Base-by-base conservation (phyloP, 2,797 vertebrate genomes). In the Squalus acanthias region DNA sequence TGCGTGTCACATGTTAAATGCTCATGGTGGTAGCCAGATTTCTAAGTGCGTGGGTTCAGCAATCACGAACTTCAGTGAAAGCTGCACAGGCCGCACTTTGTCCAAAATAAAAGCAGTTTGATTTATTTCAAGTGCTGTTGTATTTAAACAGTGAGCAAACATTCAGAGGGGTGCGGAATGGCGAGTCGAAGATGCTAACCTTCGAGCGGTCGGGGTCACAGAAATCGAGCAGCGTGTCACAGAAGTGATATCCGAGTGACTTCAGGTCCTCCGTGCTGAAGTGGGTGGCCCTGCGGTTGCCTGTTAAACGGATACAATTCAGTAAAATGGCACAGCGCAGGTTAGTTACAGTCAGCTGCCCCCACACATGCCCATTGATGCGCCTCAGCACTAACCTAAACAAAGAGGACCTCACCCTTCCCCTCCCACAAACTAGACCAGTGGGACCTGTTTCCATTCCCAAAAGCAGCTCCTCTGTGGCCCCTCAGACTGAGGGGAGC, bases 181-280 rank as follows among this genome's bases (percentile, higher is more conserved):
- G 12, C 6, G 20, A 85, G 82, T 13, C 20, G 8, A 50, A 50
- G 20, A 20, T 85, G 10, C 97, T 97, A 96, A 99, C 99, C 98
- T 99, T 99, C 50, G 98, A 95, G 0, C 97, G 97, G 50, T 98
- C 98, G 0, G 99, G 99, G 97, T 99, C 98, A 63, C 98, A 99
- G 97, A 98, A 99, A 96, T 99, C 99, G 0, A 99, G 97, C 63
- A 99, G 97, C 0, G 99, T 99, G 98, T 99, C 99, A 96, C 99
- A 99, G 96, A 99, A 97, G 92, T 97, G 98, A 96, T 98, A 98
- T 17, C 99, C 99, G 91, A 99, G 97, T 0, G 98, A 98, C 97
- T 98, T 98, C 6, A 99, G 98, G 96, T 99, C 99, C 96, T 97
- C 97, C 20, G 97, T 97, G 0, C 98, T 98, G 96, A 99, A 99